Conservation (phyloP, 2,113 vertebrate species). For the Labrus mixtus region DNA sequence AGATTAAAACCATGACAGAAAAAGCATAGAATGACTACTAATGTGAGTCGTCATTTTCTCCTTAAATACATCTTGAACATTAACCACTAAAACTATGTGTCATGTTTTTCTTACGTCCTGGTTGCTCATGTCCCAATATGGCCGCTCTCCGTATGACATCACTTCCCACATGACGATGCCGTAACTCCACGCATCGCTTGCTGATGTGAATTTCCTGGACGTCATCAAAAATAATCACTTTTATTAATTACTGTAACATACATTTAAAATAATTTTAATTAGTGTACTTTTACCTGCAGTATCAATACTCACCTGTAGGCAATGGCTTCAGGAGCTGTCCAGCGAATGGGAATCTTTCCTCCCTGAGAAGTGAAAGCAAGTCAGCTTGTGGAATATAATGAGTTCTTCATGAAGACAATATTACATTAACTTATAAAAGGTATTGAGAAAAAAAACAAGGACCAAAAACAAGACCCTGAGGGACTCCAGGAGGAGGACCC, state of each 20-base stretch:
- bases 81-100: too few species aligned
- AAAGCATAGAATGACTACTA: too few species aligned
- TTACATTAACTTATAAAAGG: too few species aligned
- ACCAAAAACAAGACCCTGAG: not conserved
- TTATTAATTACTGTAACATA: too few species aligned
- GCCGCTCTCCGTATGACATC: slow-evolving; percentile 88
- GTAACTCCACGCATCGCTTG: slow-evolving; percentile 88
- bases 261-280: not conserved
- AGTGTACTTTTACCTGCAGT: not conserved
- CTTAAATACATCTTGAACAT: too few species aligned
- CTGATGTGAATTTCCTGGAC: slow-evolving; percentile 87
- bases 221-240: not conserved
- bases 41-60: too few species aligned
- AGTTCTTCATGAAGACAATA: too few species aligned
- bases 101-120: slow-evolving; percentile 79
- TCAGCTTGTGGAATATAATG: not conserved
- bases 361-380: slow-evolving; percentile 68
- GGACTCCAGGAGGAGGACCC: not conserved
- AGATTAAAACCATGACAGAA: too few species aligned
- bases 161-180: slow-evolving; percentile 90
- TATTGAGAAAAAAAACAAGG: not conserved
- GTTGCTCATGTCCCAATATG: slow-evolving; percentile 88
- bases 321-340: slow-evolving; percentile 89
- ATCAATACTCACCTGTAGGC: slow-evolving; percentile 65
- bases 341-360: slow-evolving; percentile 88